A percentile compares a stretch with the other conserved stretches of the same genome.
Evolutionary conservation across 2,888 invertebrate genomes (phyloP).

Genomic region (Dasysyrphus tricinctus): DNA sequence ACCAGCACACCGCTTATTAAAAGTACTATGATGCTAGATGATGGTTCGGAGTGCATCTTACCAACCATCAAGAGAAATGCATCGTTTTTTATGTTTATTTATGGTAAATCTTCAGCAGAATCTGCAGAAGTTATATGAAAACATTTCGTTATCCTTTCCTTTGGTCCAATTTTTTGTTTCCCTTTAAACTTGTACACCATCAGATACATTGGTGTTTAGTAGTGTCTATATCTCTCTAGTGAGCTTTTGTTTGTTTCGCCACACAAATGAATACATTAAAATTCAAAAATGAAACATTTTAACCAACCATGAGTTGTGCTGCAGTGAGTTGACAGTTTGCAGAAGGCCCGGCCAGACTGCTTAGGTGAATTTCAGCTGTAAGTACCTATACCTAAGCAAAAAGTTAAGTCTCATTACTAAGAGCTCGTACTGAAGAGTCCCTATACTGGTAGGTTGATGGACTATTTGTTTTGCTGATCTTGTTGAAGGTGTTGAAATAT

Average conservation of each 20-base stretch:
- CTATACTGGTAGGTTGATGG: no score
- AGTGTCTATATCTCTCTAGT: neutral
- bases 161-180: conserved; percentile 30
- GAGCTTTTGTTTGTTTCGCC: conserved; percentile 44
- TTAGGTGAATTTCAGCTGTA: conserved; percentile 28
- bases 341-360: conserved; percentile 22
- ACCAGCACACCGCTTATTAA: conserved; percentile 21
- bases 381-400: no score
- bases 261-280: conserved; percentile 63
- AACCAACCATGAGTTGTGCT: conserved; percentile 46
- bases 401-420: no score
- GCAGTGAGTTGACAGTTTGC: conserved; percentile 39
- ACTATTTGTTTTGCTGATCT: no score
- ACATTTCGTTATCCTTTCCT: conserved; percentile 61
- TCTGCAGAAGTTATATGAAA: conserved; percentile 41
- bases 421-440: no score
- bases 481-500: no score
- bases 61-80: conserved; percentile 18
- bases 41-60: conserved; percentile 30
- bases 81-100: conserved; percentile 50
- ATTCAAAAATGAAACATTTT: conserved; percentile 60
- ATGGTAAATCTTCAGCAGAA: conserved; percentile 40
- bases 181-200: conserved; percentile 2
- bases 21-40: conserved; percentile 8
- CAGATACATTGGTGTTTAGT: conserved; percentile 3